phyloP scores from a whole-genome alignment of 2,888 invertebrate genomes.

The Pollenia griseotomentosa region DNA sequence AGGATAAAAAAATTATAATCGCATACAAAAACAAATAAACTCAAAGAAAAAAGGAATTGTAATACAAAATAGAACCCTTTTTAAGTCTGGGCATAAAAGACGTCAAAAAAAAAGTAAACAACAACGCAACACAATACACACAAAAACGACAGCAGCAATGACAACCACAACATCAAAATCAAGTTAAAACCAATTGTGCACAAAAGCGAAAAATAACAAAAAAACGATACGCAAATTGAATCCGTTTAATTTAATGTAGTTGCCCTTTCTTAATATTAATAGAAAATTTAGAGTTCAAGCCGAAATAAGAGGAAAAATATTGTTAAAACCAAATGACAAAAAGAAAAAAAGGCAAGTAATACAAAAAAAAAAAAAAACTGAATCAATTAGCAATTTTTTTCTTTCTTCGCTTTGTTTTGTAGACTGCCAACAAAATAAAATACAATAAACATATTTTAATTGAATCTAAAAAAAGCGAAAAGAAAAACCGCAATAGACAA shows the following conservation, averaged over 20 bases:
- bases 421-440: slow-evolving; percentile 30
- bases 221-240: slow-evolving; percentile 66
- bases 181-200: slow-evolving; percentile 72
- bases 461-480: not conserved
- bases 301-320: slow-evolving; percentile 31
- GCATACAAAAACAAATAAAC: not conserved
- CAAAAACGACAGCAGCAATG: slow-evolving; percentile 2
- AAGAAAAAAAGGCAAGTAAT: slow-evolving; percentile 7
- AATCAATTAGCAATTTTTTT: slow-evolving; percentile 62
- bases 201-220: slow-evolving; percentile 70
- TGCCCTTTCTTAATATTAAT: slow-evolving; percentile 45
- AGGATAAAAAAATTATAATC: not conserved
- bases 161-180: slow-evolving; percentile 49
- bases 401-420: slow-evolving; percentile 14
- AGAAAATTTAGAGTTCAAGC: slow-evolving; percentile 1
- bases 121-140: slow-evolving; percentile 26
- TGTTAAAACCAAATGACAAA: slow-evolving; percentile 28
- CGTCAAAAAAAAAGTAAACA: slow-evolving; percentile 33
- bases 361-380: slow-evolving; percentile 23
- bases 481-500: slow-evolving; percentile 23
- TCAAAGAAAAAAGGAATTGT: not conserved
- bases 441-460: slow-evolving; percentile 56
- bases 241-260: slow-evolving; percentile 70
- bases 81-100: slow-evolving; percentile 22
- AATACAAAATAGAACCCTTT: slow-evolving; percentile 32